phyloP scores from a whole-genome alignment of 2,113 vertebrate genomes.

The Sphaerodactylus townsendi region DNA sequence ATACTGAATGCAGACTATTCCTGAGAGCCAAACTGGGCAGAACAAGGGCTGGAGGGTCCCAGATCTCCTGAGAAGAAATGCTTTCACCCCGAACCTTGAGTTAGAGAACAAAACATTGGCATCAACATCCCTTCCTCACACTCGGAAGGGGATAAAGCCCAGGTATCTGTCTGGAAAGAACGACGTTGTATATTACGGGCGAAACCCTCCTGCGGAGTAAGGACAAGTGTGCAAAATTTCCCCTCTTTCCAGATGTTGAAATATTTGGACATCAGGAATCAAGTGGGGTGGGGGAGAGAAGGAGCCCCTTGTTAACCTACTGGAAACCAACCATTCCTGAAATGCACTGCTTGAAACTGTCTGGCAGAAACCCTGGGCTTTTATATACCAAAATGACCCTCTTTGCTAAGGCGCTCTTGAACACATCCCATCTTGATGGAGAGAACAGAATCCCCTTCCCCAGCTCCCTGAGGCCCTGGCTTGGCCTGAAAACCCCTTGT shows the following conservation, averaged over 20 bases:
- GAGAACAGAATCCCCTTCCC: background rate
- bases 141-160: background rate
- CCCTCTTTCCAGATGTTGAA: background rate
- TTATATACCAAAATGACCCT: background rate
- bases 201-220: background rate
- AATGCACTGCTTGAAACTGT: background rate
- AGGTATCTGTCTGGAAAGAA: background rate
- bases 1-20: background rate
- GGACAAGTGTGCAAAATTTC: accelerated
- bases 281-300: background rate
- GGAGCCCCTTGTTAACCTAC: constrained; percentile 13
- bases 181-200: background rate
- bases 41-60: too few relatives aligned
- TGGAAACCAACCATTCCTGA: constrained; percentile 35
- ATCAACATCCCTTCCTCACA: background rate
- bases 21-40: too few relatives aligned
- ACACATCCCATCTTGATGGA: background rate
- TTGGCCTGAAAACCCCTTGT: background rate
- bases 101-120: background rate
- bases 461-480: background rate
- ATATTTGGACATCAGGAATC: constrained; percentile 3
- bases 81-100: background rate
- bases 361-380: background rate
- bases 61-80: too few relatives aligned
- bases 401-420: background rate